These are phyloP conservation scores for Dolichoris vasculosae DNA, from an alignment of 1,140 invertebrate species.

Conservation along the genomic window DNA sequence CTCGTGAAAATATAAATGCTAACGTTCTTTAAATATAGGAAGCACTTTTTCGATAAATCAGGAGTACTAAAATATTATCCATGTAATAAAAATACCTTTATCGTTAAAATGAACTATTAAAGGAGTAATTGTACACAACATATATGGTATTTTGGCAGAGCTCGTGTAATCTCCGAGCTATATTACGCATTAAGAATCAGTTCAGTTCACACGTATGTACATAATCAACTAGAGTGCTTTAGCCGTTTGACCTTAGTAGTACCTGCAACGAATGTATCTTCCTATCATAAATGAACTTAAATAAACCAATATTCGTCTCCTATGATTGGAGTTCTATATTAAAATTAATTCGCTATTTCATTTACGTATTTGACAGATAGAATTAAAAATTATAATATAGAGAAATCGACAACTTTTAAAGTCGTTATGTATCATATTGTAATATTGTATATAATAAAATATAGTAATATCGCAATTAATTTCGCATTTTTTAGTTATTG, in stretches of 20 bases:
- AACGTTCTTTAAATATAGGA: no score
- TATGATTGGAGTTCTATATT: neutral
- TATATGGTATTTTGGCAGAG: no score
- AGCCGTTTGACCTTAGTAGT: neutral
- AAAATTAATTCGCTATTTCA: neutral
- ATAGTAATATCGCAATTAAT: no score
- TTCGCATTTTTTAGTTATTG: no score
- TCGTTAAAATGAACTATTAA: neutral
- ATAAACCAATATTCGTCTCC: neutral
- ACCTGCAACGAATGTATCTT: neutral
- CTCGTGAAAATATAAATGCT: no score
- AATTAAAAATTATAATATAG: neutral
- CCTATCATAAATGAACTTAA: neutral
- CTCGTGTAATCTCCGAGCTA: neutral
- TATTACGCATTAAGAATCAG: neutral
- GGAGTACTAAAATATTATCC: no score
- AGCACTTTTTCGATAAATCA: no score
- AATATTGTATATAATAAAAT: no score
- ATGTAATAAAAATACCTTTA: no score
- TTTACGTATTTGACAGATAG: neutral
- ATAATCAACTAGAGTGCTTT: neutral
- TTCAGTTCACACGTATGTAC: neutral
- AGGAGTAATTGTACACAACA: neutral
- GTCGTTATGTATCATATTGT: no score
- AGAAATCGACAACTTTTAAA: no score